phyloP scores from a whole-genome alignment of 2,797 vertebrate genomes.

The Chelonia mydas region DNA sequence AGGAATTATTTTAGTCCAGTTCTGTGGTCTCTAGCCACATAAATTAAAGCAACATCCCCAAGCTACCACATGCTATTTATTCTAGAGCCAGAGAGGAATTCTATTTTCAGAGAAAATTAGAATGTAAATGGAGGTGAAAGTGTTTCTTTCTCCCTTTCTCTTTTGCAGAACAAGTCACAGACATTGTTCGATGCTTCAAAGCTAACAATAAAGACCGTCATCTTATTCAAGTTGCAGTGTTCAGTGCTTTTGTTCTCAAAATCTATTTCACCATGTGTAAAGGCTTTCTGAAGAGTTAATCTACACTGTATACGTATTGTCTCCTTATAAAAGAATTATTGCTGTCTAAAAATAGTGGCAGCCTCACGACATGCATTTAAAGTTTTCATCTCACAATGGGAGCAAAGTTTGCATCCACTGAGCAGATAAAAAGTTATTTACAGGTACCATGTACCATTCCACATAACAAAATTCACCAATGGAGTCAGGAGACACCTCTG shows the following conservation, averaged over 20 bases:
- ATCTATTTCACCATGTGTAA: slow-evolving; percentile 67
- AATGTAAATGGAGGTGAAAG: slow-evolving; percentile 72
- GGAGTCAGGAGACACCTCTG: neutral
- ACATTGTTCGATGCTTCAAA: slow-evolving; percentile 58
- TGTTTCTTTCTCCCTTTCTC: slow-evolving; percentile 37
- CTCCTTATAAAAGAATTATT: slow-evolving; percentile 44
- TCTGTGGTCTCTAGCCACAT: neutral
- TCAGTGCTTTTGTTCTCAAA: slow-evolving; percentile 66
- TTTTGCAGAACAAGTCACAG: slow-evolving; percentile 50
- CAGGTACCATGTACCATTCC: neutral
- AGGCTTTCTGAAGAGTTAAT: slow-evolving; percentile 66
- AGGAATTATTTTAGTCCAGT: neutral
- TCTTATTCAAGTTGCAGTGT: slow-evolving; percentile 54
- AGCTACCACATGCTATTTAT: slow-evolving; percentile 39
- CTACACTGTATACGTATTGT: slow-evolving; percentile 43
- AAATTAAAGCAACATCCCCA: slow-evolving; percentile 64
- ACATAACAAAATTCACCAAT: neutral
- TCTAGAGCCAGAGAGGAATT: slow-evolving; percentile 15
- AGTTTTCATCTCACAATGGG: slow-evolving; percentile 24
- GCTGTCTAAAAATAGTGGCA: slow-evolving; percentile 30
- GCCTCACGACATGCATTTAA: neutral
- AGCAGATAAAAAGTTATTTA: slow-evolving; percentile 33
- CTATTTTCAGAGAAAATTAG: slow-evolving; percentile 70
- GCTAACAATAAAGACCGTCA: slow-evolving; percentile 51
- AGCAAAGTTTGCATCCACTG: slow-evolving; percentile 33